Base-by-base conservation (phyloP, 2,888 invertebrate species). In the Lagria hirta region DNA sequence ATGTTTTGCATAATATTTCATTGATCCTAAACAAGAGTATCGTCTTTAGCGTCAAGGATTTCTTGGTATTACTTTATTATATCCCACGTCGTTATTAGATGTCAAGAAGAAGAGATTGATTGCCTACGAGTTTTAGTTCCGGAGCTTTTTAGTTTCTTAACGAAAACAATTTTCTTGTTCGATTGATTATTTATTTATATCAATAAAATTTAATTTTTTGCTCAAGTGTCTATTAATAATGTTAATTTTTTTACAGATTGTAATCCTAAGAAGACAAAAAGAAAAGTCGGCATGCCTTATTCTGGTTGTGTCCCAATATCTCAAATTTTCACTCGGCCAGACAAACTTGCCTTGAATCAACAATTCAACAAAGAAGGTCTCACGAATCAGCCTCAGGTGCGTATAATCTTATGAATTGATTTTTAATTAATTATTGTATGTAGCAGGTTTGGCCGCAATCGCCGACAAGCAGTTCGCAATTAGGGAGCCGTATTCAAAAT, bases 301-400 rank as follows among this genome's bases (percentile, higher is more conserved):
- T 47, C 58, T n/a, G 60, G 60, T 43, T 81, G 80, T 50, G 77
- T 81, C 61, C 79, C 80, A 55, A 79, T 82, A 41, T 81, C 83
- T 37, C 83, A 82, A 68, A 71, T 84, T 57, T 73, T 82, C 73
- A 79, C 80, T 49, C 83, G 83, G 61, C 75, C 81, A 57, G 83
- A 83, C 64, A 76, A 79, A 64, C 66, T 80, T 54, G 73, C 69
- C 33, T 66, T 72, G 66, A 68, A 74, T 60, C 72, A 80, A 72
- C 62, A 64, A 23, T 33, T 33, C 33, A 38, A 33, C 27, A 44
- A 44, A 23, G 36, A 43, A 29, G 23, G 34, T 20, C 28, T 35
- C 17, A 18, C 23, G 22, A 27, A 29, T 35, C 35, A 30, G 20
- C 23, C 24, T 20, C 43, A 32, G 22, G 42, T 32, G 14, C 3